phyloP scores from a whole-genome alignment of 2,888 invertebrate genomes.

The Miltochrista miniata region DNA sequence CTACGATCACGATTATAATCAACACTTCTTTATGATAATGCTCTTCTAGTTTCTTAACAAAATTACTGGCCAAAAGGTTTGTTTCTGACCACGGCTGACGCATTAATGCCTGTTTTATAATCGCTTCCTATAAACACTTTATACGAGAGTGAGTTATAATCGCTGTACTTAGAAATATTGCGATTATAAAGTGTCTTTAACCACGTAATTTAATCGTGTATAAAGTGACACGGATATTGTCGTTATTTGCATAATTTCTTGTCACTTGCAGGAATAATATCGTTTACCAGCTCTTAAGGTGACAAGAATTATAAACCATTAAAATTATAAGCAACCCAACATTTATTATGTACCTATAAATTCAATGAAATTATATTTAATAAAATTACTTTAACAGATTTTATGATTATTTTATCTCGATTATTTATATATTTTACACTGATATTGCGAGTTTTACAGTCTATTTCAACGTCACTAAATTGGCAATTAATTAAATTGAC shows the following conservation, averaged over 20 bases:
- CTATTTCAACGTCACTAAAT: not conserved
- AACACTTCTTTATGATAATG: too few relatives aligned
- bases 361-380: slow-evolving; percentile 8
- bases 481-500: not conserved
- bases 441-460: not conserved
- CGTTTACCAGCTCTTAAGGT: slow-evolving; percentile 38
- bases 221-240: slow-evolving; percentile 50
- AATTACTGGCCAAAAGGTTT: too few relatives aligned
- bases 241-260: slow-evolving; percentile 53
- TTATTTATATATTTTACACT: slow-evolving; percentile 12
- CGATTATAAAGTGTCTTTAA: slow-evolving; percentile 20
- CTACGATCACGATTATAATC: slow-evolving; percentile 10
- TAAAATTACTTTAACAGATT: slow-evolving; percentile 19
- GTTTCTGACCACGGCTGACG: too few relatives aligned
- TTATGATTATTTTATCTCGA: slow-evolving; percentile 26
- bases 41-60: too few relatives aligned
- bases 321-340: slow-evolving; percentile 24
- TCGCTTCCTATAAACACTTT: not conserved
- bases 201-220: slow-evolving; percentile 43
- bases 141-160: not conserved
- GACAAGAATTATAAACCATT: slow-evolving; percentile 29
- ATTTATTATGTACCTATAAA: slow-evolving; percentile 12
- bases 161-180: slow-evolving; percentile 6
- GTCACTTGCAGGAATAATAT: slow-evolving; percentile 47
- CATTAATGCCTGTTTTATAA: not conserved